Base-by-base conservation (phyloP, 2,888 invertebrate genomes). In the Amblyteles armatorius region DNA sequence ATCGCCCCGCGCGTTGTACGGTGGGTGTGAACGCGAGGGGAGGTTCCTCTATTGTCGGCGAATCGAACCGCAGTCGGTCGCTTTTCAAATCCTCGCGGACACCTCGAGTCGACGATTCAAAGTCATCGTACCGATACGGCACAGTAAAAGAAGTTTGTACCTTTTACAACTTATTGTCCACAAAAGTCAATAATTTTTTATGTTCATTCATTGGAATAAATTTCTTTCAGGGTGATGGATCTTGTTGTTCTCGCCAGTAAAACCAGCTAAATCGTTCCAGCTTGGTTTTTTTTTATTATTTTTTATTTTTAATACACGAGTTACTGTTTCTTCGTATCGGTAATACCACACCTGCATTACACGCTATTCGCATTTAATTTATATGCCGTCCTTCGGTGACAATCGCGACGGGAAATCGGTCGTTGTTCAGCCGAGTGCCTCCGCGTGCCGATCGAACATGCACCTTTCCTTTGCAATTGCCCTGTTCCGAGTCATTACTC, bases 401-500 rank as follows among this genome's bases (percentile, higher is more conserved):
- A 76, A 82, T 85, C 81, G 74, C 57, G 57, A 71, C 55, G 36
- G 40, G 29, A 76, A 69, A 85, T 85, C 84, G 67, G 82, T 82
- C 74, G 48, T 79, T 60, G 82, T 85, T 36, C 65, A 44, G 68
- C 19, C 50, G 48, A 44, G 68, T 76, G 44, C 3, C 44, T 48
- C 44, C 13, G 44, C 40, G 50, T 29, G 48, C 50, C 67, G 71
- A 29, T 57, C 33, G 69, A 79, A 26, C 71, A 82, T 67, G 78
- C 52, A 73, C 68, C 78, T 74, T 33, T 33, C 60, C 52, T 82
- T 82, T 65, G 84, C 78, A 82, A 82, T 79, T 85, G 74, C 82
- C 40, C 48, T 29, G 81, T 82, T 69, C 63, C 84, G 79, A 82
- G 79, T 79, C 84, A 85, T 85, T 85, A 85, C 79, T 85, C 84